Base-by-base conservation (phyloP, 2,797 vertebrate genomes). In the Galaxias olidus region DNA sequence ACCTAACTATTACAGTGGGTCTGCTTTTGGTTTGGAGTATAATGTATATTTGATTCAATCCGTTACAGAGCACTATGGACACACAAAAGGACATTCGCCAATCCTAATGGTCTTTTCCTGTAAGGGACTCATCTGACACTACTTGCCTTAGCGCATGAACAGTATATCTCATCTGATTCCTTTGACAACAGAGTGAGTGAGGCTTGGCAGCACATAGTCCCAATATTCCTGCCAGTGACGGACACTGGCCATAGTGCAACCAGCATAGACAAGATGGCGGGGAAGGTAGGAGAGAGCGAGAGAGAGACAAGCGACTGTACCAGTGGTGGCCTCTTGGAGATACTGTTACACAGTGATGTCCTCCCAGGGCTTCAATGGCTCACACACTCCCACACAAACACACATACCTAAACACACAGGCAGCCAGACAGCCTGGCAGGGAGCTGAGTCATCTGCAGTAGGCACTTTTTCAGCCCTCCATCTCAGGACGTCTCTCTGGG, bases 381-480 rank as follows among this genome's bases (percentile, higher is more conserved):
- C n/a, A 10, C 41, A 4, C n/a, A 14, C n/a, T 4, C n/a, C 49
- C 53, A 40, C 14, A 42, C 19, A 42, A 10, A 58, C 40, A 17
- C 54, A 52, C 59, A 18, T 44, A 49, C 60, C 46, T 69, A 78
- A 53, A 61, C 50, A 42, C 61, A 63, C 42, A 68, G 65, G 69
- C 74, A 74, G 63, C 59, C 67, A 77, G 74, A 61, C 74, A 67
- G 65, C 70, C 64, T 62, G 51, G 65, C 47, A 49, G 60, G 73
- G 71, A 69, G 70, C 80, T 80, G 76, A 71, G 78, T 79, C 53
- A 62, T 87, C 83, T 83, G 73, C 86, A 80, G 71, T 91, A 94
- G 92, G 92, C 92, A 94, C 92, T 94, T 93, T 87, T 87, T 71
- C 80, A 87, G 78, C 76, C 87, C 88, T 87, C 79, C 76, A 78